phyloP scores from a whole-genome alignment of 2,113 vertebrate species.

The Otolemur garnettii region DNA sequence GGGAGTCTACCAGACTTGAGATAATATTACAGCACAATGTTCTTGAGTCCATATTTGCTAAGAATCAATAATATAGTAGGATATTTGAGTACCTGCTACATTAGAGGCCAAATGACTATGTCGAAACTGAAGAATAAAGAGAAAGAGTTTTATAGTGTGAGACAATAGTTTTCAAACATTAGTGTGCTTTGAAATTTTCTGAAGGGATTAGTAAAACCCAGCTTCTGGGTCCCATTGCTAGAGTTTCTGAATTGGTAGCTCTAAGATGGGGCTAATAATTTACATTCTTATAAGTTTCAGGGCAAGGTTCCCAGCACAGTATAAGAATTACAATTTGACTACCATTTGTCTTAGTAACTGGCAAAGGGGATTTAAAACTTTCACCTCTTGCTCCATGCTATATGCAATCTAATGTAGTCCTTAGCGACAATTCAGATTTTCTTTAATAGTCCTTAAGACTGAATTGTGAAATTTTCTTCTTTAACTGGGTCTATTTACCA shows the following conservation, averaged over 20 bases:
- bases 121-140: neutral
- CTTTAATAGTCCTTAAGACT: neutral
- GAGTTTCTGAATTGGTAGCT: neutral
- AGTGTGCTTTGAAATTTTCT: neutral
- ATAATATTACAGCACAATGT: neutral
- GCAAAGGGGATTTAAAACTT: neutral
- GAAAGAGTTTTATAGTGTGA: neutral
- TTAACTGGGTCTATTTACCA: neutral
- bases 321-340: neutral
- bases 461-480: neutral
- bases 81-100: neutral
- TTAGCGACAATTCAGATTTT: neutral
- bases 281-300: neutral
- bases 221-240: neutral
- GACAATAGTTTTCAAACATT: neutral
- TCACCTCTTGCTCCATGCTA: neutral
- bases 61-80: neutral
- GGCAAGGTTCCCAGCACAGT: neutral
- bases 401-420: neutral
- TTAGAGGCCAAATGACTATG: neutral
- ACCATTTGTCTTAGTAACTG: neutral
- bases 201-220: neutral
- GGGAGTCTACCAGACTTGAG: neutral
- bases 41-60: neutral
- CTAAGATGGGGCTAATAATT: neutral